These are phyloP conservation scores for Heteropelma amictum DNA, from an alignment of 2,888 invertebrate species.

Conservation along the genomic window DNA sequence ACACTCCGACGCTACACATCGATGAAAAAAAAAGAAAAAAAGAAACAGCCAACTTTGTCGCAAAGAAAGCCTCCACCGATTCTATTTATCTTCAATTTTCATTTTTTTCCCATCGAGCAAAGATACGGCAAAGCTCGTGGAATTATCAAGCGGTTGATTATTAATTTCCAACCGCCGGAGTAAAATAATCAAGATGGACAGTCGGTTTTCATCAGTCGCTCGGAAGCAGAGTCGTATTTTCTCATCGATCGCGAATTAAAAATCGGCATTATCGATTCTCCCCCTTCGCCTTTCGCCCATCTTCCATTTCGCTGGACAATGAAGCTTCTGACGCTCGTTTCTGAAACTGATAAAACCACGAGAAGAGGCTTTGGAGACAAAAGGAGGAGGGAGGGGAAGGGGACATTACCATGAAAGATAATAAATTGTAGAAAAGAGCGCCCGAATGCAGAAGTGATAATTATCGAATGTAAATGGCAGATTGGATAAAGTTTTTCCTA, in stretches of 20 bases:
- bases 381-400: not conserved
- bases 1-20: too few species aligned
- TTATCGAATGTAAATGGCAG: constrained; percentile 26
- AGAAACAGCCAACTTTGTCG: too few species aligned
- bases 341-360: not conserved
- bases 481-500: constrained; percentile 15
- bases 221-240: constrained; percentile 25
- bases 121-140: too few species aligned
- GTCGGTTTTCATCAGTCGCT: too few species aligned
- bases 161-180: too few species aligned
- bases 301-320: constrained; percentile 1
- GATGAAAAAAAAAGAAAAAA: too few species aligned
- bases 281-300: not conserved
- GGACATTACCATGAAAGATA: not conserved
- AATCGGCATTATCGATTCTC: not conserved
- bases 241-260: constrained; percentile 36
- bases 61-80: too few species aligned
- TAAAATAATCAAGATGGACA: too few species aligned
- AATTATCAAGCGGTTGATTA: too few species aligned
- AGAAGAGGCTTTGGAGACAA: not conserved
- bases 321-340: not conserved
- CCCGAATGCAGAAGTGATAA: not conserved
- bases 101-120: too few species aligned
- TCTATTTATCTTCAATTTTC: too few species aligned
- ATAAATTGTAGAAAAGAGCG: not conserved